Percentiles rank a stretch among this genome's conserved stretches.
These are phyloP conservation scores for Gymnodraco acuticeps DNA, from an alignment of 2,797 vertebrate species.

Conservation along the genomic window DNA sequence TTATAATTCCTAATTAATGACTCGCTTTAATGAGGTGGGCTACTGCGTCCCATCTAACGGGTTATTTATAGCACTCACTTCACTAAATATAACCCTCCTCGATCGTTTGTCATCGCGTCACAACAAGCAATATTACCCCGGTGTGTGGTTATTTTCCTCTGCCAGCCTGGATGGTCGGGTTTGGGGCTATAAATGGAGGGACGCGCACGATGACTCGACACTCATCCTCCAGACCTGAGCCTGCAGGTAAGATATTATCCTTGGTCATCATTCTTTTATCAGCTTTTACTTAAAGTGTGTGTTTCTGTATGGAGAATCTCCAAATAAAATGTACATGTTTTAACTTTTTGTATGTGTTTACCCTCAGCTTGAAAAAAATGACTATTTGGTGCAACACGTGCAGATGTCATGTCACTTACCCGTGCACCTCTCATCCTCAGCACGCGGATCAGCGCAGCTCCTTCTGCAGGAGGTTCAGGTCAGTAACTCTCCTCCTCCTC, in stretches of 20 bases:
- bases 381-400: slow-evolving; percentile 74
- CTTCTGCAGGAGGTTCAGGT: slow-evolving; percentile 75
- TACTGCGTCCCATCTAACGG: slow-evolving; percentile 10
- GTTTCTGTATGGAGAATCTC: neutral
- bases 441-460: slow-evolving; percentile 31
- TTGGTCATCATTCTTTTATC: neutral
- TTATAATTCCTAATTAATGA: neutral
- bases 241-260: slow-evolving; percentile 25
- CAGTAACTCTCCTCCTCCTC: slow-evolving; percentile 42
- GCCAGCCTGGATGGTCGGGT: slow-evolving; percentile 62
- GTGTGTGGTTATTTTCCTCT: slow-evolving; percentile 1
- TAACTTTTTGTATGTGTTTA: neutral
- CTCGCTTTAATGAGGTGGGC: neutral
- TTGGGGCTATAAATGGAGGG: slow-evolving; percentile 72
- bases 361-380: slow-evolving; percentile 53
- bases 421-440: slow-evolving; percentile 57
- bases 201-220: slow-evolving; percentile 17
- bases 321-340: too few species aligned
- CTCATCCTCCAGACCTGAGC: slow-evolving; percentile 34
- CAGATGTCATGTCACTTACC: slow-evolving; percentile 47
- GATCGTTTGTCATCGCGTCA: slow-evolving; percentile 67
- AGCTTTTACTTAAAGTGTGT: neutral
- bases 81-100: slow-evolving; percentile 69
- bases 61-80: slow-evolving; percentile 67
- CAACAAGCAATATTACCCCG: slow-evolving; percentile 66